Conservation (phyloP, 2,888 invertebrate species). For the Caradrina kadenii region DNA sequence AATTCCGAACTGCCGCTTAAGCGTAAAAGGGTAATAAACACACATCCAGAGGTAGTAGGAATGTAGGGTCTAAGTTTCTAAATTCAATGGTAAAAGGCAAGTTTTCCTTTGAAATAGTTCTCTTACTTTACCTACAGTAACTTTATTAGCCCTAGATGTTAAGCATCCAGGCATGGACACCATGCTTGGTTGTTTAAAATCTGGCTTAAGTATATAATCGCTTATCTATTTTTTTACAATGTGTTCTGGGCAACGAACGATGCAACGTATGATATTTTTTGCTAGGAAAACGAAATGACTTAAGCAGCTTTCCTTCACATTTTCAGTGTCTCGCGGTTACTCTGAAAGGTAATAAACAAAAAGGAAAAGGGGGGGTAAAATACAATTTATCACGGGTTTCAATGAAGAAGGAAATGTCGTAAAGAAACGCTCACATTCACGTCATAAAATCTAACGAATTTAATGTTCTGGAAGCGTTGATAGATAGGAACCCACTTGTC, state of each 20-base stretch:
- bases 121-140: neutral
- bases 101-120: neutral
- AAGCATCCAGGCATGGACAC: no score
- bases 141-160: neutral
- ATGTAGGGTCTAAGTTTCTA: no score
- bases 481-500: constrained; percentile 49
- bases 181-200: no score
- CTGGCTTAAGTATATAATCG: neutral
- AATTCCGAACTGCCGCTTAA: no score
- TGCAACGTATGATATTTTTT: neutral
- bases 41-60: no score
- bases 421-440: constrained; percentile 54
- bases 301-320: neutral
- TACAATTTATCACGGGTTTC: constrained; percentile 53
- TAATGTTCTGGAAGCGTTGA: constrained; percentile 56
- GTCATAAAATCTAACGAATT: constrained; percentile 58
- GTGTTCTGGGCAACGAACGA: no score
- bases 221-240: no score
- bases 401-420: constrained; percentile 51
- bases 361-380: constrained; percentile 44
- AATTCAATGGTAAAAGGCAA: neutral
- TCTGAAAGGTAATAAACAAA: constrained; percentile 29
- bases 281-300: neutral
- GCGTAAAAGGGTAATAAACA: no score
- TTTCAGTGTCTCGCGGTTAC: constrained; percentile 27